Evolutionary conservation across 92 coral and sea anemone genomes (phyloP), one percentile per base, ranked within the genome.

Genomic region (Actinostola sp.): DNA sequence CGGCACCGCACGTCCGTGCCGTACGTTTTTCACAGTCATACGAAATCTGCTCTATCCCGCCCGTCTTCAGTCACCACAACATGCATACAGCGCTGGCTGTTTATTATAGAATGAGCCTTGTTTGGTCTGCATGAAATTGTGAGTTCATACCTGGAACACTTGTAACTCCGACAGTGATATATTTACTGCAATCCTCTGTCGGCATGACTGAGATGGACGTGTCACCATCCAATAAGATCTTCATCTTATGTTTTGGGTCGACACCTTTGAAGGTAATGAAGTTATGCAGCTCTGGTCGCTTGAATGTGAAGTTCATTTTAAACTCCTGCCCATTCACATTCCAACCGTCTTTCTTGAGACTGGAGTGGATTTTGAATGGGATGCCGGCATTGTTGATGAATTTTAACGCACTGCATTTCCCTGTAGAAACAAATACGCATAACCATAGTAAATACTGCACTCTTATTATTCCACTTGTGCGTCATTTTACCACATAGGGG

Each of bases 161-260:
- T 20, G 98, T 91, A 8, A 83, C 97, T 16, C 54, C 76, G 23
- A 94, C 98, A 32, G 87, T 86, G 31, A 89, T 84, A 48, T 73
- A 91, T 6, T 58, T 31, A n/a, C 86, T 82, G 73, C 98, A 94
- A 61, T 86, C 88, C 1, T 62, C 56, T 33, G 85, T 87, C 7
- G 98, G 98, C 71, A 93, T 83, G 24, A 94, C 92, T 0, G 95
- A 88, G 50, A 94, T 94, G 2, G 95, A 92, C 49, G 82, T 89
- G 42, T 91, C 98, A 16, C 97, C 97, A 70, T 94, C 98, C 44
- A 94, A 69, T 27, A 80, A 72, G 29, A 93, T 78, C 50, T 70
- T 62, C 20, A 71, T 65, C 43, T 64, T 68, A 8, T 80, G 78
- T 13, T 61, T 67, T 2, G 79, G 88, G 49, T 94, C 98, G 9